Conservation (phyloP, 2,797 vertebrate species). For the Lepus oiostolus region DNA sequence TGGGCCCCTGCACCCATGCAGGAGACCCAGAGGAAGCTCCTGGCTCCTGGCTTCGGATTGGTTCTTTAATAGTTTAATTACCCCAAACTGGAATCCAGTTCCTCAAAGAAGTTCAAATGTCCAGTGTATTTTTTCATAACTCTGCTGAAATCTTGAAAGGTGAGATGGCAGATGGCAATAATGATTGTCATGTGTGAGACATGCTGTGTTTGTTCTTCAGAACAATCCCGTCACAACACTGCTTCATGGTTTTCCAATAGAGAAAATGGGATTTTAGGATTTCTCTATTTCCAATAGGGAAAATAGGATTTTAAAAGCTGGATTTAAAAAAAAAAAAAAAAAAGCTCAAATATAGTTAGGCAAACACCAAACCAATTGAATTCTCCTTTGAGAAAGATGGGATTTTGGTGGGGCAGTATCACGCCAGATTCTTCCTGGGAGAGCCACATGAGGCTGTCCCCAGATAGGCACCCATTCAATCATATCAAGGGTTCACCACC, state of each 20-base stretch:
- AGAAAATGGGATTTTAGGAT: conserved; percentile 58
- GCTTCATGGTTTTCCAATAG: conserved; percentile 24
- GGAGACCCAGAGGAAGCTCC: no score
- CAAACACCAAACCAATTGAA: background rate
- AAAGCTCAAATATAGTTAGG: conserved; percentile 48
- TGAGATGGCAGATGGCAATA: background rate
- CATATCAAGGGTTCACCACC: background rate
- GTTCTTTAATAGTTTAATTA: background rate
- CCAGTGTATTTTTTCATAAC: conserved; percentile 28
- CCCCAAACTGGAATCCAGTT: conserved; percentile 19
- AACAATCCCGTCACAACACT: background rate
- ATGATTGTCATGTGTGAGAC: background rate
- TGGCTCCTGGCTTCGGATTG: no score
- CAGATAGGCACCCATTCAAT: background rate
- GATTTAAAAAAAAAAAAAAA: background rate
- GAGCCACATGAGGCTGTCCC: background rate
- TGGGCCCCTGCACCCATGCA: no score
- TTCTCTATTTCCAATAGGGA: background rate
- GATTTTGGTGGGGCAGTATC: background rate
- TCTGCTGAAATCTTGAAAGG: conserved; percentile 46
- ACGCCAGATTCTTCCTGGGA: background rate
- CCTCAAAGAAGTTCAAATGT: conserved; percentile 5
- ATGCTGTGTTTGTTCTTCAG: conserved; percentile 50
- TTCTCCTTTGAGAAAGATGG: conserved; percentile 20
- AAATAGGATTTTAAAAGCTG: conserved; percentile 54